phyloP scores from a whole-genome alignment of 2,797 vertebrate species.

The Hephaestus fuliginosus region DNA sequence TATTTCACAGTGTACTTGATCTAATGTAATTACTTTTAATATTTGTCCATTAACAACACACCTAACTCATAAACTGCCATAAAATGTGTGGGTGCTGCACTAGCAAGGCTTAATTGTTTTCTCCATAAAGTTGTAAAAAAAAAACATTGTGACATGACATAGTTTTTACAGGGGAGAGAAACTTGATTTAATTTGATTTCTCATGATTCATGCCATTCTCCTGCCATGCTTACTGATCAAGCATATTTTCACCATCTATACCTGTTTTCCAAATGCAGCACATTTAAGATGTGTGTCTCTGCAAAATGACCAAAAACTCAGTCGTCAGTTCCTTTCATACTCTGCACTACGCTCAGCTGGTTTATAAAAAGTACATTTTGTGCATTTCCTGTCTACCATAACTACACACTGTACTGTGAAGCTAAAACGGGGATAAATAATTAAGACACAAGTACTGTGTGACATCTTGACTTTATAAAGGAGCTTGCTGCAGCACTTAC shows the following conservation, averaged over 20 bases:
- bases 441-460: conserved; percentile 17
- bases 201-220: conserved; percentile 19
- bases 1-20: background rate
- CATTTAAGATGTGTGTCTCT: background rate
- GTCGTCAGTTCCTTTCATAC: background rate
- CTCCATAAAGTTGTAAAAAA: conserved; percentile 1
- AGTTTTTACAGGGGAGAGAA: background rate
- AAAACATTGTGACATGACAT: background rate
- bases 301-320: conserved; percentile 19
- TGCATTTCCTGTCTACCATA: background rate
- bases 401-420: background rate
- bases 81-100: background rate
- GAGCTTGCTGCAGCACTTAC: conserved; percentile 66
- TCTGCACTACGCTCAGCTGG: background rate
- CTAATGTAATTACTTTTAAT: background rate
- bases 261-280: conserved; percentile 6
- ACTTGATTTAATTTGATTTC: background rate
- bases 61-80: background rate
- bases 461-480: conserved; percentile 20
- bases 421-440: conserved; percentile 13
- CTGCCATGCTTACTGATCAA: background rate
- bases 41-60: conserved; percentile 1
- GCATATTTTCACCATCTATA: conserved; percentile 1
- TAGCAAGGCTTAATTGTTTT: background rate
- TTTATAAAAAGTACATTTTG: conserved; percentile 5